These are phyloP conservation scores for Xestia rhomboidea DNA, from an alignment of 2,888 invertebrate species.

Conservation along the genomic window DNA sequence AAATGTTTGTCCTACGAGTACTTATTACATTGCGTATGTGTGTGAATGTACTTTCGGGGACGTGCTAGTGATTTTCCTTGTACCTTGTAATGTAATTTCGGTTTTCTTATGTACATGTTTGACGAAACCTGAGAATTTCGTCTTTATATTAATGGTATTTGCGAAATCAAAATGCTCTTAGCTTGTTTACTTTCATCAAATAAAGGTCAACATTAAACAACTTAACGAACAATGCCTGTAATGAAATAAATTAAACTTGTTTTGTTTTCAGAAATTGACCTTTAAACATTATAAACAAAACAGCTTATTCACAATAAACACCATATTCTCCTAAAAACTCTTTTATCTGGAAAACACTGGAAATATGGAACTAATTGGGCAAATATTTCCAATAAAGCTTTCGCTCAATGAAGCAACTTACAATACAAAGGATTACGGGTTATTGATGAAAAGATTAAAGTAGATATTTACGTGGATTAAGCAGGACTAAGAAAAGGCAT, in stretches of 20 bases:
- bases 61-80: constrained; percentile 43
- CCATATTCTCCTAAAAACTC: neutral
- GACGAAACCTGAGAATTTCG: constrained; percentile 2
- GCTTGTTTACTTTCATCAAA: constrained; percentile 24
- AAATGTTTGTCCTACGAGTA: constrained; percentile 20
- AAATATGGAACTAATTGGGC: neutral
- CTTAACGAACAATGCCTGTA: neutral
- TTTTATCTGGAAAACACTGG: neutral
- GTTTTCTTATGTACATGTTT: constrained; percentile 18
- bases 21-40: constrained; percentile 3
- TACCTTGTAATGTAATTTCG: constrained; percentile 43
- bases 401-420: neutral
- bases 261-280: constrained; percentile 13
- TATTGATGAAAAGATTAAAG: neutral
- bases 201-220: constrained; percentile 22
- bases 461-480: neutral
- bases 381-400: neutral
- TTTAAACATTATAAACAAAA: constrained; percentile 11
- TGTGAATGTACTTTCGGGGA: neutral
- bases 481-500: neutral
- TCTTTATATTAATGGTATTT: constrained; percentile 6
- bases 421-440: neutral
- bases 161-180: neutral
- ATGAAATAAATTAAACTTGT: constrained; percentile 4
- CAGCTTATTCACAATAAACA: no score